Evolutionary conservation across 2,888 invertebrate species (phyloP).

Genomic region (Chymomyza fuscimana): DNA sequence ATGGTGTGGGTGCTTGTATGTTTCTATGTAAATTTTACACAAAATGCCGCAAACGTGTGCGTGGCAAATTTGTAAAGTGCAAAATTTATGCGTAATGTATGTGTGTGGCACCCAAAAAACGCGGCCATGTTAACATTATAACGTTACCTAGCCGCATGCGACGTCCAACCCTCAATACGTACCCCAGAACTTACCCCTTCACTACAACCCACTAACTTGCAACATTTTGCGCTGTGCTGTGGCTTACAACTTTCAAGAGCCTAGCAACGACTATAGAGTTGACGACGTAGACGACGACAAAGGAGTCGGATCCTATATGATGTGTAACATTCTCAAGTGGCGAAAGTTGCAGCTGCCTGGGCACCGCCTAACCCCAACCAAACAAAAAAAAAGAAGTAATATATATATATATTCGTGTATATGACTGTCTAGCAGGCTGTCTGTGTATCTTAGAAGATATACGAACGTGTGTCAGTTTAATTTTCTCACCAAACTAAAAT

Average conservation of each 20-base stretch:
- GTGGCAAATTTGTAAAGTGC: conserved; percentile 75
- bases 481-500: conserved; percentile 74
- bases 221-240: conserved; percentile 39
- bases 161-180: conserved; percentile 1
- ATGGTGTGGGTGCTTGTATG: conserved; percentile 6
- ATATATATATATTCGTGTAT: conserved; percentile 38
- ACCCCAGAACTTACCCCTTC: conserved; percentile 19
- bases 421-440: conserved; percentile 7
- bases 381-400: conserved; percentile 34
- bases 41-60: conserved; percentile 75
- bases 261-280: conserved; percentile 22
- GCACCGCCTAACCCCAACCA: conserved; percentile 21
- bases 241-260: conserved; percentile 70
- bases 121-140: background rate
- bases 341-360: conserved; percentile 62
- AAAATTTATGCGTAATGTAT: conserved; percentile 75
- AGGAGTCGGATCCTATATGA: conserved; percentile 14
- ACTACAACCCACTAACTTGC: conserved; percentile 5
- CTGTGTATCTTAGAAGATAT: background rate
- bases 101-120: conserved; percentile 43
- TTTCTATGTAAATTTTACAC: conserved; percentile 62
- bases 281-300: background rate
- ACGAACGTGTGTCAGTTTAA: conserved; percentile 53
- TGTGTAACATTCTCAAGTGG: conserved; percentile 59
- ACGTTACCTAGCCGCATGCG: conserved; percentile 31